Base-by-base conservation (phyloP, 2,113 vertebrate species). In the Stigmatopora nigra region DNA sequence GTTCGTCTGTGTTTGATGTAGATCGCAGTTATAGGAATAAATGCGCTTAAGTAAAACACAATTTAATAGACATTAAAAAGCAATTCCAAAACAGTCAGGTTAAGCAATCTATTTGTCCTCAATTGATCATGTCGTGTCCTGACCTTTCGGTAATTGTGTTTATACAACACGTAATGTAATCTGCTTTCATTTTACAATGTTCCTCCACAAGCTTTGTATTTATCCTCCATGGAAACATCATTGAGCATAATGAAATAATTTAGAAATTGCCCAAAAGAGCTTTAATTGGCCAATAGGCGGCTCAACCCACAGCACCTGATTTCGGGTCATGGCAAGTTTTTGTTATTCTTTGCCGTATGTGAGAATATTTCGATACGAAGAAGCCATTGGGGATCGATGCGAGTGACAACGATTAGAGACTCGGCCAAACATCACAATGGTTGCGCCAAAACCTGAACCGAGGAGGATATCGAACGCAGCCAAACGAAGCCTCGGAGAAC, bases 131-230 rank as follows among this genome's bases (percentile, higher is more conserved):
- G 38, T 20, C 36, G 5, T 41, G 17, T 59, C 17, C 17, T 36
- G 12, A 60, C 57, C 19, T 46, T 61, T 61, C 10, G 19, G 19
- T 61, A 45, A 61, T 61, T 41, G 59, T 45, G 59, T 61, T 61
- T 61, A 45, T 22, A 45, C 15, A 41, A 61, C 59, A 46, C 15
- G 59, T 45, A 60, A 60, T 13, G 58, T 19, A 60, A 60, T 60
- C 58, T 44, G 58, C 41, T 61, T 46, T 45, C 59, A 45, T 60
- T 60, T 13, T 36, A 20, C 36, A 59, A 41, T 4, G 1, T 19
- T 59, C 17, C 35, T 19, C 35, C 4, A n/a, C 36, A 60, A 60
- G 36, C n/a, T 60, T 38, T 45, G 59, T 61, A 22, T 61, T 44
- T 19, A 44, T 44, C n/a, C 38, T 46, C 59, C 41, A 61, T 22